Base-by-base conservation (phyloP, 2,888 invertebrate genomes). In the Tineola bisselliella region DNA sequence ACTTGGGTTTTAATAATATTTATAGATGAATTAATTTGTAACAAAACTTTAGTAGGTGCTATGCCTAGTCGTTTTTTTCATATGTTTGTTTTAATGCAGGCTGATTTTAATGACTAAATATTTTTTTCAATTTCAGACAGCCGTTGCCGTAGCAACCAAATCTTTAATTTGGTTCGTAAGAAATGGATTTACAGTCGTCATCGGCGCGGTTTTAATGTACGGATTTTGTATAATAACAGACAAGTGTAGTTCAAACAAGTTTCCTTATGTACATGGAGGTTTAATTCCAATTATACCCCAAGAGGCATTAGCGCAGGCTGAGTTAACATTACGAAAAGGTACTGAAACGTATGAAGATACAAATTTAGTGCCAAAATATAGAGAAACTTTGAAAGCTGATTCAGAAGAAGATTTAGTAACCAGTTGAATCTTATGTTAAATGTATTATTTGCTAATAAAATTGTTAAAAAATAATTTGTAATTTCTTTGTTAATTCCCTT, bases 201-300 rank as follows among this genome's bases (percentile, higher is more conserved):
- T 66, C 0, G 67, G 68, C 0, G 67, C 65, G 1, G 59, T 48
- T 2, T 30, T 63, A 6, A 61, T 65, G 33, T 58, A 66, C 0
- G 66, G 65, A 1, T 65, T 67, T 60, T 68, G 66, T 63, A 67
- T 66, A 38, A n/a, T 67, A 0, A 65, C 64, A 8, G 65, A 64
- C 8, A 62, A 63, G 18, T 68, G 68, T 62, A 15, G 18, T 60
- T 30, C 25, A 19, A 11, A 60, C 44, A 18, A 54, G 17, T 19
- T 54, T 11, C 8, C 18, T n/a, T 59, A 62, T 48, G 12, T 60
- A 8, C 59, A 62, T 0, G 44, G 63, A 19, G 44, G 60, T n/a
- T 11, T 60, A n/a, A 10, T 60, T 12, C 30, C 18, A 13, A 15
- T 60, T 13, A 15, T 48, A 12, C 25, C 48, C n/a, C 12, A 60